Base-by-base conservation (phyloP, 1,140 invertebrate genomes). In the Drosophila sturtevanti region DNA sequence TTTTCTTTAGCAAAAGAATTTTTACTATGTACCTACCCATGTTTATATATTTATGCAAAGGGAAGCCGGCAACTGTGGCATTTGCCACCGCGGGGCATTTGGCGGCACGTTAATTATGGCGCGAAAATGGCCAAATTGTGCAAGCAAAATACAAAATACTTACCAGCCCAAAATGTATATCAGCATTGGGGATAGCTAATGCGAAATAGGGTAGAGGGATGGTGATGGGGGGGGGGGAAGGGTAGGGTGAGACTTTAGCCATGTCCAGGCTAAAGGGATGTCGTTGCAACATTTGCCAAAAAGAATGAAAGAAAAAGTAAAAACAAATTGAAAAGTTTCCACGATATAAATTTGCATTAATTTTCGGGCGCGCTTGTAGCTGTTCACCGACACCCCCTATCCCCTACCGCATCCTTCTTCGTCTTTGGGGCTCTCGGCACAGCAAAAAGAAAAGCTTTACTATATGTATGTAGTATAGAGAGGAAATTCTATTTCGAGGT, bases 341-440 rank as follows among this genome's bases (percentile, higher is more conserved):
- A 77, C 69, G 81, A 85, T 82, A 82, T 85, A 85, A 85, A 85
- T 85, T 85, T 85, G 81, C 81, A 85, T 85, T 85, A 79, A 82
- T 82, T 85, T 85, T 79, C 48, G 76, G 64, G 65, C 58, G 27
- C 68, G 56, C 68, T 70, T 60, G 69, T 73, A 58, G 66, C 59
- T 55, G n/a, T 59, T 56, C 27, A 34, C 38, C 38, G 54, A 31
- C 31, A n/a, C 16, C 38, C 21, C 37, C 59, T n/a, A n/a, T n/a
- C n/a, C n/a, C n/a, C n/a, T n/a, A n/a, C n/a, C n/a, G n/a, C n/a
- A n/a, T n/a, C n/a, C n/a, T n/a, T n/a, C n/a, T n/a, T n/a, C n/a
- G 27, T 21, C 37, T 38, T 16, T n/a, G 37, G n/a, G 37, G 9
- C 35, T 38, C 41, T 52, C 31, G 16, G 12, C 51, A 14, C 22